A percentile compares a stretch with the other conserved stretches of the same genome.
Evolutionary conservation across 64 coral and sea anemone genomes (phyloP).

Genomic region (Orbicella faveolata): DNA sequence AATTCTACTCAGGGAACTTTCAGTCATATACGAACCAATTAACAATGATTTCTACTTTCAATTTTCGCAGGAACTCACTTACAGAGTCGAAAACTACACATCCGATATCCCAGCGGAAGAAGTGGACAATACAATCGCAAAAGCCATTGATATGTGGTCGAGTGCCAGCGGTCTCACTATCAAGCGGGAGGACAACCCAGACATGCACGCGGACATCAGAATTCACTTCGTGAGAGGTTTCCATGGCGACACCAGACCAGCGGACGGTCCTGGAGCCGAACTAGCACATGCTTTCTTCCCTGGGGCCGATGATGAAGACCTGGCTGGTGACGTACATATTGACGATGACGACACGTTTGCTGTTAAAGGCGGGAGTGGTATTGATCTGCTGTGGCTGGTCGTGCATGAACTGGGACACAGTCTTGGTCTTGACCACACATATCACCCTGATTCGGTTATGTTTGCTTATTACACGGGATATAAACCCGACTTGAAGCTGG

Average conservation of each 20-base stretch:
- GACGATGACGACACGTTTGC: constrained; percentile 52
- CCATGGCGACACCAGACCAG: constrained; percentile 56
- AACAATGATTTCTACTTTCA: neutral
- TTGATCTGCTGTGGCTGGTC: constrained; percentile 48
- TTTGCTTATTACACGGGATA: constrained; percentile 54
- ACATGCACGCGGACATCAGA: constrained; percentile 34
- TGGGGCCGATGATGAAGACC: neutral
- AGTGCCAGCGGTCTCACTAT: constrained; percentile 24
- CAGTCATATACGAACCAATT: no score
- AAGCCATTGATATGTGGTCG: constrained; percentile 55
- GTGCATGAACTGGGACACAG: constrained; percentile 66
- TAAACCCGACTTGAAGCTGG: neutral
- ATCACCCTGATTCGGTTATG: constrained; percentile 46
- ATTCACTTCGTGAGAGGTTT: constrained; percentile 48
- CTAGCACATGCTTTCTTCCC: constrained; percentile 52
- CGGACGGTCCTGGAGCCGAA: constrained; percentile 39
- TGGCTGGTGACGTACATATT: constrained; percentile 58
- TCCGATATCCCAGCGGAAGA: constrained; percentile 37
- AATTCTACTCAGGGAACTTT: no score
- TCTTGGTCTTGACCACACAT: constrained; percentile 49
- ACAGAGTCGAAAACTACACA: constrained; percentile 57
- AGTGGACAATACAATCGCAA: constrained; percentile 31
- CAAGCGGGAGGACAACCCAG: constrained; percentile 43
- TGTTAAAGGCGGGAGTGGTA: neutral
- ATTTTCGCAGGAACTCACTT: constrained; percentile 53